Conservation (phyloP, 2,797 vertebrate species). For the Carduelis carduelis region DNA sequence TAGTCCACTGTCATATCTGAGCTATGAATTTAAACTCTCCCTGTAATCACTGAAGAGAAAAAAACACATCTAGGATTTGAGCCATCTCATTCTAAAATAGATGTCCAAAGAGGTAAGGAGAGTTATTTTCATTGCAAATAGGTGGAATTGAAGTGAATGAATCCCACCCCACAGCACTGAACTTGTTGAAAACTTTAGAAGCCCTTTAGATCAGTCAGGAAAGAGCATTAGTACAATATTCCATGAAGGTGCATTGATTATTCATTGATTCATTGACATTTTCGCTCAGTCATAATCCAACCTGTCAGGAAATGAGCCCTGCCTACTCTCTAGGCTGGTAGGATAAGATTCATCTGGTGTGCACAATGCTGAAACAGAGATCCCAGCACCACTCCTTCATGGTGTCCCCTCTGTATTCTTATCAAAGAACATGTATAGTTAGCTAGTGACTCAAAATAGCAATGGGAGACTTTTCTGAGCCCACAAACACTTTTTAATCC, state of each 20-base stretch:
- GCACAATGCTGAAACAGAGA: not conserved
- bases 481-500: conserved; percentile 10
- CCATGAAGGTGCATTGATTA: not conserved
- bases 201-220: not conserved
- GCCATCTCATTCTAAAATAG: not conserved
- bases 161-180: not conserved
- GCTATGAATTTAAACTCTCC: not conserved
- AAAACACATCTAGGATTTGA: not conserved
- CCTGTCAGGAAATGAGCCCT: not conserved
- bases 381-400: not conserved
- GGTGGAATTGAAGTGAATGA: not conserved
- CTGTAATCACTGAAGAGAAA: not conserved
- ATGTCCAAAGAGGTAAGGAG: not conserved
- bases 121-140: not conserved
- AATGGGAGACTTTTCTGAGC: not conserved
- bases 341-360: not conserved
- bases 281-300: not conserved
- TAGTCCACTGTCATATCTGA: not conserved
- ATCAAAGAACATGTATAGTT: not conserved
- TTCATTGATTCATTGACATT: not conserved
- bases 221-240: not conserved
- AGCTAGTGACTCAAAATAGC: not conserved
- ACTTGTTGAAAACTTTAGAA: not conserved
- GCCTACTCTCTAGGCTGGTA: not conserved
- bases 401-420: not conserved